Base-by-base conservation (phyloP, 2,113 vertebrate species). In the Collichthys lucidus region DNA sequence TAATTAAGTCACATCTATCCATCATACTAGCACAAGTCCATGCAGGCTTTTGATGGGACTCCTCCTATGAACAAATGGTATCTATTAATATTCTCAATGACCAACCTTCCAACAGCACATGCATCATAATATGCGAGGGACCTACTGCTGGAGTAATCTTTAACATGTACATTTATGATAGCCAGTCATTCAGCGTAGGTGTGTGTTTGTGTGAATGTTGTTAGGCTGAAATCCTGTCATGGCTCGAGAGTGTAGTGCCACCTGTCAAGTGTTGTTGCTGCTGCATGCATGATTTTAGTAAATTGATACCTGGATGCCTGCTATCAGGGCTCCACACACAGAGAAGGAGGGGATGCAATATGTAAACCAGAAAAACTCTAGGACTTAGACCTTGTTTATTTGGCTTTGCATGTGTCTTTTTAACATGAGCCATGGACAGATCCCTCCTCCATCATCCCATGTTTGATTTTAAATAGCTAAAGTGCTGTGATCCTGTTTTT, bases 81-180 rank as follows among this genome's bases (percentile, higher is more conserved):
- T 86, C 88, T 89, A 87, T 93, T 90, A 90, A 90, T 91, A 87
- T 88, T 94, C 86, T 71, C 80, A 92, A 77, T 85, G 88, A 87
- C 81, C 81, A 82, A 12, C 53, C 19, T 76, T 85, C 62, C 47
- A 82, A 65, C 73, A 59, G 64, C 65, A 64, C 77, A 87, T 89
- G 85, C 79, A 87, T 89, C 77, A 72, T 89, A 71, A 76, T 76
- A 62, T 59, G 82, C 68, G 70, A 74, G 65, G 57, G 57, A 73
- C 62, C 69, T 44, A 47, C 64, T 61, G 46, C 31, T 47, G 24
- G 46, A 67, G 24, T 5, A n/a, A 29, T 9, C 31, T 86, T 57
- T 53, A 75, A 84, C 17, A 26, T 83, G 46, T 67, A 49, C 62
- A 74, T 80, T 49, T 73, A 53, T 42, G 53, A 73, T 76, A 60